Evolutionary conservation across 2,113 vertebrate species (phyloP).

Genomic region (Irena cyanogastra): DNA sequence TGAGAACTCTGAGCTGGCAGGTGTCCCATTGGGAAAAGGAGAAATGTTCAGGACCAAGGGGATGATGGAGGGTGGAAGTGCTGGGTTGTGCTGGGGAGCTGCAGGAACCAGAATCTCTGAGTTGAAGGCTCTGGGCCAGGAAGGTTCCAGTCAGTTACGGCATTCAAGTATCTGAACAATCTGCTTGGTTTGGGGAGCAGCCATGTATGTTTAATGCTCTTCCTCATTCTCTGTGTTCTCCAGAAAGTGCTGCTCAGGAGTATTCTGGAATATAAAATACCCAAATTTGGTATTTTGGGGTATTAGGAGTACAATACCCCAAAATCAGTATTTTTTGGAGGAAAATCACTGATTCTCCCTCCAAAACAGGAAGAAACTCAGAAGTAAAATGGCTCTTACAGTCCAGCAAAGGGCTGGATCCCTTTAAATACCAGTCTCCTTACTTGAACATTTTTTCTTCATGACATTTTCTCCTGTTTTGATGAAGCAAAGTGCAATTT

Average conservation of each 20-base stretch:
- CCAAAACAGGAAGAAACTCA: neutral
- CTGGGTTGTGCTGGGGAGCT: neutral
- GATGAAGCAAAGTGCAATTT: constrained; percentile 53
- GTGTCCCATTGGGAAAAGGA: neutral
- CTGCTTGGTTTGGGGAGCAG: neutral
- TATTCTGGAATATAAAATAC: too few relatives aligned
- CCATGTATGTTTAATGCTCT: neutral
- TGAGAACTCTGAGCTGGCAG: neutral
- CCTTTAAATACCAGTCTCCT: constrained; percentile 60
- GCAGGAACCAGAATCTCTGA: neutral
- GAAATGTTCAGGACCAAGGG: neutral
- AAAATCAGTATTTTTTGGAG: too few relatives aligned
- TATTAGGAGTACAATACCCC: too few relatives aligned
- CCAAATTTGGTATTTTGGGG: too few relatives aligned
- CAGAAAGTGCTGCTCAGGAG: neutral
- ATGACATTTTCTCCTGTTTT: constrained; percentile 64
- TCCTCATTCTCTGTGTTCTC: neutral
- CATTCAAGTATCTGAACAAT: neutral
- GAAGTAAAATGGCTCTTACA: neutral
- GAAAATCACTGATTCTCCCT: too few relatives aligned
- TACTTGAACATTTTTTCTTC: constrained; percentile 64
- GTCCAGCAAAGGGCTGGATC: constrained; percentile 29
- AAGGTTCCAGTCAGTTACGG: neutral
- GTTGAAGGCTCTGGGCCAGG: neutral
- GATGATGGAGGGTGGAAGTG: neutral